phyloP scores from a whole-genome alignment of 2,113 vertebrate genomes.

The Gambusia affinis region DNA sequence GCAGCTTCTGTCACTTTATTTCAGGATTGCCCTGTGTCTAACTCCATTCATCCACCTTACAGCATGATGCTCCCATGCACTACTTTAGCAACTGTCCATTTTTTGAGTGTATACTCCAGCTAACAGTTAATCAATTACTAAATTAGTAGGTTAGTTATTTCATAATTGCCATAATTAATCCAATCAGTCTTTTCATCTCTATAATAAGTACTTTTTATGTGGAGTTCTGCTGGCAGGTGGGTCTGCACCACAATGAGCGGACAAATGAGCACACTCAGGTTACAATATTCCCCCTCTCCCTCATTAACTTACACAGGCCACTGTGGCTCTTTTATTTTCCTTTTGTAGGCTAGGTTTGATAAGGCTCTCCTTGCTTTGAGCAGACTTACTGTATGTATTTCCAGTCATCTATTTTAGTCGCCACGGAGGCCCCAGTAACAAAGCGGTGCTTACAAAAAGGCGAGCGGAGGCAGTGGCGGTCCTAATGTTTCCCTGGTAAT shows the following conservation, averaged over 20 bases:
- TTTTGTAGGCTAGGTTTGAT: neutral
- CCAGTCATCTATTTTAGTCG: constrained; percentile 45
- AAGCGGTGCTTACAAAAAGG: constrained; percentile 24
- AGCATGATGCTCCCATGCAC: too few relatives aligned
- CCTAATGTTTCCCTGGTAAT: constrained; percentile 54
- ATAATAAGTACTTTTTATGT: too few relatives aligned
- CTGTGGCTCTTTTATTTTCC: neutral
- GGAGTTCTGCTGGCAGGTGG: constrained; percentile 41
- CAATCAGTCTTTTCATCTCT: too few relatives aligned
- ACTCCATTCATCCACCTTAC: too few relatives aligned
- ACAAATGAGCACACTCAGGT: constrained; percentile 45
- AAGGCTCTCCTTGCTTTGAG: constrained; percentile 14
- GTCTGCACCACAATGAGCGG: constrained; percentile 5
- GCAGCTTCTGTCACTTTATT: too few relatives aligned
- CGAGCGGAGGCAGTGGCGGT: constrained; percentile 28
- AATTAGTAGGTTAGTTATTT: too few relatives aligned
- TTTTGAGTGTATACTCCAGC: too few relatives aligned
- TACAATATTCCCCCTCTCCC: constrained; percentile 34
- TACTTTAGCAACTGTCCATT: too few relatives aligned
- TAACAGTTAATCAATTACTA: too few relatives aligned
- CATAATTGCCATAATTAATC: too few relatives aligned
- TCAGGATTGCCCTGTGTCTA: too few relatives aligned
- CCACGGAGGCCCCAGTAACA: constrained; percentile 23
- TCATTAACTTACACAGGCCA: constrained; percentile 46
- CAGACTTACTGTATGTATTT: constrained; percentile 44